A percentile compares a stretch with the other conserved stretches of the same genome.
These are phyloP conservation scores for Scleropages formosus DNA, from an alignment of 2,797 vertebrate species.

Conservation along the genomic window DNA sequence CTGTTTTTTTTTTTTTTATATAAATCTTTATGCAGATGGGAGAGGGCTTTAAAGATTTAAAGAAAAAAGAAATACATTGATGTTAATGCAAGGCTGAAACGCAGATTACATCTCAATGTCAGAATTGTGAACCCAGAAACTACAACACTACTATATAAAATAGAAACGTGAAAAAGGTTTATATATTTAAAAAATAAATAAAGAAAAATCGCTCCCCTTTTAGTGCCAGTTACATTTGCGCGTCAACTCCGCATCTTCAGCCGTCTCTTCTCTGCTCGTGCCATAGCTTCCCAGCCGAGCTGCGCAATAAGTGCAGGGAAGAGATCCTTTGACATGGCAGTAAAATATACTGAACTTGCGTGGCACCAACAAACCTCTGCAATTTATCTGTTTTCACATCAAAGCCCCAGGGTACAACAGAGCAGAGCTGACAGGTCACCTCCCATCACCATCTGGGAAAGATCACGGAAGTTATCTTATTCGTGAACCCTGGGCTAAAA, in stretches of 20 bases:
- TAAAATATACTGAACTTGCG: constrained; percentile 41
- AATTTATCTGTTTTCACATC: constrained; percentile 34
- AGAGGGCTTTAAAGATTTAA: neutral
- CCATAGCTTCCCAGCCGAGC: neutral
- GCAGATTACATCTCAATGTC: neutral
- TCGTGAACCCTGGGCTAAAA: constrained; percentile 39
- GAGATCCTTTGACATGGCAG: constrained; percentile 39
- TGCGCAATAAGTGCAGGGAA: neutral
- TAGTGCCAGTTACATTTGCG: neutral
- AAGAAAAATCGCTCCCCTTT: neutral
- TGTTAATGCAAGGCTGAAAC: neutral
- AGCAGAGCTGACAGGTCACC: neutral
- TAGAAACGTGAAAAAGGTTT: no score
- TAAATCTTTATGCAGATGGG: neutral
- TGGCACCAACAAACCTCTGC: constrained; percentile 22
- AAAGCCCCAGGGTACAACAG: neutral
- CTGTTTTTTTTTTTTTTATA: no score
- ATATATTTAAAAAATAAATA: no score
- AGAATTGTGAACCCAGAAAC: neutral
- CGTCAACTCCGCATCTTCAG: neutral
- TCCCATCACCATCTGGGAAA: constrained; percentile 57
- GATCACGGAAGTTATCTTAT: constrained; percentile 50
- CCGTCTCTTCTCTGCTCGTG: neutral
- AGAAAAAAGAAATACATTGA: neutral
- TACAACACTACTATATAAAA: no score